Percentiles rank a stretch among this genome's conserved stretches.
phyloP scores from a whole-genome alignment of 2,113 vertebrate genomes.

The Oceanites oceanicus region DNA sequence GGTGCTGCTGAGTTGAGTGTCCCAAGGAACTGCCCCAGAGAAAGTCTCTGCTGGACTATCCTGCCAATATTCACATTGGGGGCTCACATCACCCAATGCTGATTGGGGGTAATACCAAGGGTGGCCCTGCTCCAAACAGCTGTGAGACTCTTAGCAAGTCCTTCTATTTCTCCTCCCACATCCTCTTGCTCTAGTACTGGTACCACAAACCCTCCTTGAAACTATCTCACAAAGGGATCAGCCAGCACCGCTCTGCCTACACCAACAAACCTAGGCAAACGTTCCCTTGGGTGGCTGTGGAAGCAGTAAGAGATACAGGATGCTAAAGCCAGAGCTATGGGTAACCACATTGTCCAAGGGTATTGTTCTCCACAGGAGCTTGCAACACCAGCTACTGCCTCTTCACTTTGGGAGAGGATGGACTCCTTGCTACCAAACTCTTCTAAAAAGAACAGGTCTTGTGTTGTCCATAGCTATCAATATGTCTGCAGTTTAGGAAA shows the following conservation, averaged over 20 bases:
- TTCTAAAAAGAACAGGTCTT: background rate
- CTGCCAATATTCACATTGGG: rapidly evolving
- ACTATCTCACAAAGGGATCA: rapidly evolving
- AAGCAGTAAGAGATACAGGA: background rate
- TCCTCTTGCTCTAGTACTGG: background rate
- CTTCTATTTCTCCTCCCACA: background rate
- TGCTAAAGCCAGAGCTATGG: background rate
- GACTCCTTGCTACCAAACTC: background rate
- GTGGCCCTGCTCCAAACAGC: background rate
- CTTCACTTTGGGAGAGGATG: no score
- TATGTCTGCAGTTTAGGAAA: background rate
- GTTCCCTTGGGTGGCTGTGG: background rate
- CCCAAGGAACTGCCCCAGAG: background rate
- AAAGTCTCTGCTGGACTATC: background rate
- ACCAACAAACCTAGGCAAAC: background rate
- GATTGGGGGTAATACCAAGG: no score
- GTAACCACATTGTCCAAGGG: background rate
- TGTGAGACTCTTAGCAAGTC: background rate
- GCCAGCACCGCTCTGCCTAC: background rate
- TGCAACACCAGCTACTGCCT: background rate
- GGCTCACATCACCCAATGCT: rapidly evolving
- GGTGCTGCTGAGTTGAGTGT: background rate
- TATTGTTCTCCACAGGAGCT: background rate
- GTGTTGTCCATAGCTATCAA: background rate
- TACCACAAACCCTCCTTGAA: background rate